phyloP scores from a whole-genome alignment of 1,140 invertebrate species.

The Hermetia illucens region DNA sequence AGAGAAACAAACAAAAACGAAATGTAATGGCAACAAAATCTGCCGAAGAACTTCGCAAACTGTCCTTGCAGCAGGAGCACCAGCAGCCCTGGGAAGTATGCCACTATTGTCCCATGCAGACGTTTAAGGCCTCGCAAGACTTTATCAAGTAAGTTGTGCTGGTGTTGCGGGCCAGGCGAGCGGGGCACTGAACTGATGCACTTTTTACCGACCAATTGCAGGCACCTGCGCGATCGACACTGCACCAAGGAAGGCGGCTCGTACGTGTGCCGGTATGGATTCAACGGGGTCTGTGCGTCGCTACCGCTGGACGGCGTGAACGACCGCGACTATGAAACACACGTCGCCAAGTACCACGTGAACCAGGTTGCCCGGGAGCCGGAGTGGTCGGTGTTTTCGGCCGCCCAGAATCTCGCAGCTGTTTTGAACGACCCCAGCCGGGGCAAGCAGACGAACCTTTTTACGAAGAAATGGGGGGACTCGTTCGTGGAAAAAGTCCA shows the following conservation, averaged over 20 bases:
- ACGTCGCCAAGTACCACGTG: slow-evolving; percentile 67
- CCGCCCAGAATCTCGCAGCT: slow-evolving; percentile 88
- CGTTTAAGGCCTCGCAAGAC: slow-evolving; percentile 34
- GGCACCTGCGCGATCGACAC: slow-evolving; percentile 68
- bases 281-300: slow-evolving; percentile 73
- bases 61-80: too few relatives aligned
- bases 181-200: slow-evolving; percentile 1
- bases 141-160: slow-evolving; percentile 34
- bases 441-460: slow-evolving; percentile 82
- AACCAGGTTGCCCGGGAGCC: slow-evolving; percentile 40
- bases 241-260: slow-evolving; percentile 79
- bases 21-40: too few relatives aligned
- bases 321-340: slow-evolving; percentile 76
- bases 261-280: slow-evolving; percentile 77
- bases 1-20: too few relatives aligned
- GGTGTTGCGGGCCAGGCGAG: not conserved
- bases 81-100: slow-evolving; percentile 39
- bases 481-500: slow-evolving; percentile 71
- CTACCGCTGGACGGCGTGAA: slow-evolving; percentile 78
- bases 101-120: slow-evolving; percentile 38
- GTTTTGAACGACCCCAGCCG: slow-evolving; percentile 90
- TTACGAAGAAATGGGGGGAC: slow-evolving; percentile 97
- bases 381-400: slow-evolving; percentile 63
- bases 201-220: slow-evolving; percentile 22
- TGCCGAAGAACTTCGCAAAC: too few relatives aligned